phyloP scores from a whole-genome alignment of 2,113 vertebrate species.

The Heterotilapia buettikoferi region DNA sequence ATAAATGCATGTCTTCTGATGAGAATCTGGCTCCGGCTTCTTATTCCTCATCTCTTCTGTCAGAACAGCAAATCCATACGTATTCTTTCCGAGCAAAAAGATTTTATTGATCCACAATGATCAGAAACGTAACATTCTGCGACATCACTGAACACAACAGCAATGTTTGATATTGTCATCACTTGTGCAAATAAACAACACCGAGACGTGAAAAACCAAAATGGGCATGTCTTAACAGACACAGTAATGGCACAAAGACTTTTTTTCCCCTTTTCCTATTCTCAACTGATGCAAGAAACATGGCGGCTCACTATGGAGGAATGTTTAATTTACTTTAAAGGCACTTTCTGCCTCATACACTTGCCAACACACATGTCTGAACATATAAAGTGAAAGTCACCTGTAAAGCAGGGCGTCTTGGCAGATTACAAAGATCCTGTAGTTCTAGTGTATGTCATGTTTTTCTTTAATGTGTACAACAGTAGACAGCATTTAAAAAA shows the following conservation, averaged over 20 bases:
- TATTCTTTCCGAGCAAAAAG: slow-evolving; percentile 45
- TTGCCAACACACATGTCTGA: slow-evolving; percentile 34
- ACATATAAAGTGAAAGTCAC: slow-evolving; percentile 11
- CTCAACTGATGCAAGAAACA: slow-evolving; percentile 25
- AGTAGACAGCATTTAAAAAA: slow-evolving; percentile 16
- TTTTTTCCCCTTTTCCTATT: background rate
- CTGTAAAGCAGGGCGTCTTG: slow-evolving; percentile 33
- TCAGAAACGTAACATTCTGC: slow-evolving; percentile 62
- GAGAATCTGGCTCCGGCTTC: background rate
- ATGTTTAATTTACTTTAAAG: slow-evolving; percentile 62
- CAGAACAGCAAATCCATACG: background rate
- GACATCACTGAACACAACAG: slow-evolving; percentile 65
- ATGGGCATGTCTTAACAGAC: slow-evolving; percentile 20
- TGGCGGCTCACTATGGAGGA: slow-evolving; percentile 51
- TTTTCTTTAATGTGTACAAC: background rate
- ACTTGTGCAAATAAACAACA: slow-evolving; percentile 59
- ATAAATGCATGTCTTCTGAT: background rate
- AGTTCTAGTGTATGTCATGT: background rate
- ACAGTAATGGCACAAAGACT: slow-evolving; percentile 45
- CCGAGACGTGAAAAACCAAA: slow-evolving; percentile 2
- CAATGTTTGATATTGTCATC: slow-evolving; percentile 51
- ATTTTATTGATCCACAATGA: slow-evolving; percentile 68
- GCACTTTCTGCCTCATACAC: slow-evolving; percentile 69
- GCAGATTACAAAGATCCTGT: slow-evolving; percentile 13
- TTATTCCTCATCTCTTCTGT: background rate